Evolutionary conservation across 1,140 invertebrate genomes (phyloP).

Genomic region (Drosophila auraria): DNA sequence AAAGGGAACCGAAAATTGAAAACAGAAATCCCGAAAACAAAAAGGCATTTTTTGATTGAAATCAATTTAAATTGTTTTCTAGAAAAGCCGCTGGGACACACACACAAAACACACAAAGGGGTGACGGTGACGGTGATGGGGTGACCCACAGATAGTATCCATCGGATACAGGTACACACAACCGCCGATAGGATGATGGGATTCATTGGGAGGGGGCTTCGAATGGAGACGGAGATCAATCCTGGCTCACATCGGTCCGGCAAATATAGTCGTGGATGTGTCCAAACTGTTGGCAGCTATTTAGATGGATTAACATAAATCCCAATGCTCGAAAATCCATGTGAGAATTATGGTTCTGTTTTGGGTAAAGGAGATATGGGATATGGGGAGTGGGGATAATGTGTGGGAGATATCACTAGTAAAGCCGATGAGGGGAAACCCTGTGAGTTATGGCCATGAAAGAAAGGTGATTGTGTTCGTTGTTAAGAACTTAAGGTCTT

Average conservation of each 20-base stretch:
- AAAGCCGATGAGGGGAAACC: not conserved
- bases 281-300: constrained; percentile 77
- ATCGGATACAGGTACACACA: constrained; percentile 58
- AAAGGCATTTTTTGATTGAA: constrained; percentile 81
- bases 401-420: constrained; percentile 57
- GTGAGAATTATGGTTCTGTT: constrained; percentile 58
- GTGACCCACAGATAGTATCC: constrained; percentile 55
- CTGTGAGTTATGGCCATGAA: constrained; percentile 32
- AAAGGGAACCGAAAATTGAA: constrained; percentile 44
- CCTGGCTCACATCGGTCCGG: constrained; percentile 30
- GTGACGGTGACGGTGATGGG: constrained; percentile 33
- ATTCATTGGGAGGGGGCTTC: not conserved
- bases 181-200: constrained; percentile 2
- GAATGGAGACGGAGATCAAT: constrained; percentile 48
- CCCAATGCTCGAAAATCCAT: constrained; percentile 68
- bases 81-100: constrained; percentile 67
- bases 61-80: constrained; percentile 84
- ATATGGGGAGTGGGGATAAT: not conserved
- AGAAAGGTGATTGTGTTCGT: constrained; percentile 17
- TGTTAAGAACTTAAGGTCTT: constrained; percentile 9
- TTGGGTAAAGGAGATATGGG: constrained; percentile 11
- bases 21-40: constrained; percentile 74
- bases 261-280: constrained; percentile 75
- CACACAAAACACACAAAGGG: constrained; percentile 5
- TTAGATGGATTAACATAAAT: constrained; percentile 77